Evolutionary conservation across 2,797 vertebrate genomes (phyloP), one percentile per base, ranked within the genome.

Genomic region (Hoplostethus atlanticus): DNA sequence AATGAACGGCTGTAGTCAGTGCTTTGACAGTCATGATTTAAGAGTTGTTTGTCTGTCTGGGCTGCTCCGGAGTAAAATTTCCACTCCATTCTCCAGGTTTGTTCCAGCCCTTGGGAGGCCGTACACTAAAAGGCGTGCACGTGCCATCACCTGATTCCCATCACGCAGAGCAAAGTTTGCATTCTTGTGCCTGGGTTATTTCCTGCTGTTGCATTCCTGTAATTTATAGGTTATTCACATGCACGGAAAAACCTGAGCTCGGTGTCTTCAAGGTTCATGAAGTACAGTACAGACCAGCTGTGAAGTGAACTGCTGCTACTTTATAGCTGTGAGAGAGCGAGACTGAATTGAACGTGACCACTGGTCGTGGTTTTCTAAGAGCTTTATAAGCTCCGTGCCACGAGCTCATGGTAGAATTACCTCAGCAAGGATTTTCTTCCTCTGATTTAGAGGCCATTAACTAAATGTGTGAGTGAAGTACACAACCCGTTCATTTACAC

Each of bases 141-240:
- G 31, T 70, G 63, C 66, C 34, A 78, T 89, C 87, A 89, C 84
- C 73, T 87, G 90, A 92, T 69, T 80, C 68, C 63, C 80, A 81
- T 82, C 81, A 83, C 70, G 65, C 6, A 0, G 62, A 71, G 82
- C 77, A 84, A 90, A 80, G 86, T 88, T 84, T 87, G 79, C 83
- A 85, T 93, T 93, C 87, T 85, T 77, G 21, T 62, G 71, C 61
- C 48, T 15, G 17, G 50, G 47, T 64, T 64, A 64, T 72, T 92
- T 92, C 90, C 87, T 84, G 73, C 64, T 71, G 30, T 52, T 47
- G 61, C 89, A 89, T 91, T 90, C 82, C 83, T 82, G 6, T 25
- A 56, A 74, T 84, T 87, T 87, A 86, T 50, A 76, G 46, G 59
- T 68, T 73, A 70, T 84, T 84, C 42, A 79, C 71, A 56, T 57